Conservation (phyloP, 2,113 vertebrate species). For the Cryptotis parvus region DNA sequence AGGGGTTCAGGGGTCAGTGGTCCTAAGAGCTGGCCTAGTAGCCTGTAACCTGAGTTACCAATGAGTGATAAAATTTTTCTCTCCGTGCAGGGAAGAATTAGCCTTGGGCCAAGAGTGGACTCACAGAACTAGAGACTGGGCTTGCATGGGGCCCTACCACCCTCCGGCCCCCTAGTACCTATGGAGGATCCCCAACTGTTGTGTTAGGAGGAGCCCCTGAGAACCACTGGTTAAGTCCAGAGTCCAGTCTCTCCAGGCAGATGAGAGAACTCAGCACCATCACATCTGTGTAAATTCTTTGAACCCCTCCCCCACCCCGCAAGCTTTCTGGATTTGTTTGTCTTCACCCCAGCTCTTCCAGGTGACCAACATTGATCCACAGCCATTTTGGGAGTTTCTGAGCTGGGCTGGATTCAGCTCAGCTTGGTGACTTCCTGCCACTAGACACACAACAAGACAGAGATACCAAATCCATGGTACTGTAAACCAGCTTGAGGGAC, state of each 20-base stretch:
- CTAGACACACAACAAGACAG: background rate
- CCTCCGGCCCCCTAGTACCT: no score
- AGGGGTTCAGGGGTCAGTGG: background rate
- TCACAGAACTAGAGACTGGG: no score
- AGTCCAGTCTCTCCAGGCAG: background rate
- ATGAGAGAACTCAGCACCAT: background rate
- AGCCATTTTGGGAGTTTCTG: background rate
- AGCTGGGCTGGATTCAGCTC: background rate
- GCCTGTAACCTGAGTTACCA: background rate
- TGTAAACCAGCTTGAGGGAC: slow-evolving; percentile 17
- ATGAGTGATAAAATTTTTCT: background rate
- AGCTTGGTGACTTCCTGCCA: background rate
- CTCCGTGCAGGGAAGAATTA: background rate
- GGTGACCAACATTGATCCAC: background rate
- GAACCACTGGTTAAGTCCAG: no score
- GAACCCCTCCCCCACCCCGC: background rate
- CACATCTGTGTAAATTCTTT: background rate
- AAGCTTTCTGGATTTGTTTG: background rate
- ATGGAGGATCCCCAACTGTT: no score
- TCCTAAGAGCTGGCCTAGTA: background rate
- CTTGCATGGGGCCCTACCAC: no score
- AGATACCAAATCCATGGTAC: background rate
- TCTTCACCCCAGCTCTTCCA: rapidly evolving
- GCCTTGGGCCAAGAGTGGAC: no score
- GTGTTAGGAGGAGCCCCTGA: no score